These are phyloP conservation scores for Plagiodera versicolora DNA, from an alignment of 2,888 invertebrate genomes.

Conservation along the genomic window DNA sequence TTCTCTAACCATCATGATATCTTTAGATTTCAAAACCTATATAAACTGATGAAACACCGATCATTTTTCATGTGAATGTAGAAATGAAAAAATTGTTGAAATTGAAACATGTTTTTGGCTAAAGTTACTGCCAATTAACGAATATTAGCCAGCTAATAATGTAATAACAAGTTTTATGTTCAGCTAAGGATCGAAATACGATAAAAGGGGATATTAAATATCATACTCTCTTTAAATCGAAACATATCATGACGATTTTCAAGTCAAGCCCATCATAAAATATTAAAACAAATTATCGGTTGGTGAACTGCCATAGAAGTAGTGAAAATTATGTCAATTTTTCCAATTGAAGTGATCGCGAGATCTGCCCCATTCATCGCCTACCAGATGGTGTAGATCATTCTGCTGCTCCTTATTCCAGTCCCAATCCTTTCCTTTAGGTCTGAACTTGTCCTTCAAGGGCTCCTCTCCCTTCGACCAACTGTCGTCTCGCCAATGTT, in stretches of 20 bases:
- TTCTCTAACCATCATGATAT: constrained; percentile 11
- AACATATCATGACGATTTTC: background rate
- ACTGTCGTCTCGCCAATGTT: constrained; percentile 62
- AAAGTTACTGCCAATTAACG: too few relatives aligned
- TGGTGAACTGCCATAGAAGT: constrained; percentile 34
- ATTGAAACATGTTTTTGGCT: too few relatives aligned
- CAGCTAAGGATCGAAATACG: too few relatives aligned
- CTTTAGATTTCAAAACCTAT: background rate
- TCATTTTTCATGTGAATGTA: too few relatives aligned
- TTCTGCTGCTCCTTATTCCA: constrained; percentile 56
- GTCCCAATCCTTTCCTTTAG: constrained; percentile 75
- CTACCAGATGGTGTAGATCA: constrained; percentile 28
- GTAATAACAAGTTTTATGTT: too few relatives aligned
- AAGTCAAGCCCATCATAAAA: constrained; percentile 19
- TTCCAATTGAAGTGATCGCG: constrained; percentile 47
- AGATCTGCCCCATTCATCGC: constrained; percentile 46
- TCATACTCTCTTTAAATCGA: background rate
- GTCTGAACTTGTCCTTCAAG: constrained; percentile 67
- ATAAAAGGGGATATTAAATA: background rate
- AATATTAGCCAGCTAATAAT: too few relatives aligned
- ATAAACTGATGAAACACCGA: too few relatives aligned
- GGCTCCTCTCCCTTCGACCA: constrained; percentile 47
- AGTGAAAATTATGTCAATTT: constrained; percentile 46
- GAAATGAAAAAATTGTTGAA: too few relatives aligned
- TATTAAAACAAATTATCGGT: constrained; percentile 39